Evolutionary conservation across 2,113 vertebrate genomes (phyloP), one percentile per base, ranked within the genome.

Genomic region (Otis tarda): DNA sequence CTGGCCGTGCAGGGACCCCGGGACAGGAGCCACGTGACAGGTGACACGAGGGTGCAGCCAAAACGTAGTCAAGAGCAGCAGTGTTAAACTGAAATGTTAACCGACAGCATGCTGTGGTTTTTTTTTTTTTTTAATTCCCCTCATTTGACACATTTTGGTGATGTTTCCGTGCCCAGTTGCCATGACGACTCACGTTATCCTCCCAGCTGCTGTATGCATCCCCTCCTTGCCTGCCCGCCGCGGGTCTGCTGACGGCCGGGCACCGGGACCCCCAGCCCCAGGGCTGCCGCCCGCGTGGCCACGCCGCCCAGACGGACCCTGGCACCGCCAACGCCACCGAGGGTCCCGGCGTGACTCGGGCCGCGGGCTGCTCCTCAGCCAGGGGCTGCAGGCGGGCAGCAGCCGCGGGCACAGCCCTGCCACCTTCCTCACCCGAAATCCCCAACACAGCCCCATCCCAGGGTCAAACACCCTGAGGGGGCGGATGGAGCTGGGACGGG

Each of bases 381-480:
- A 4, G 10, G 49, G 35, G 45, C 23, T 65, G 33, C 7, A 6
- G 4, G 35, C 17, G 14, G 9, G 3, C 47, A 12, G 37, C 28
- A 10, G 27, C 13, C 33, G 2, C 4, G 23, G 61, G 12, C 13
- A 8, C 35, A 25, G 53, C 53, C 53, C 61, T 12, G 8, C 52
- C 35, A 15, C 78, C 27, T 31, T 47, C 4, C 0, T 11, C 63
- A 24, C 50, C 12, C 1, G 0, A 31, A 24, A 31, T 7, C 27
- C 2, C 6, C 0, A 31, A 17, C 61, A 28, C 14, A 6, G 24
- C 25, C 61, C 31, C 61, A 31, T 14, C 30, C 50, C 57, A 24
- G 57, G 20, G 13, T 39, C 2, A 10, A 16, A 43, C 45, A 33
- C 12, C 75, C 27, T 5, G 3, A 24, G 21, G 60, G 37, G 31